Base-by-base conservation (phyloP, 2,797 vertebrate species). In the Botia almorhae region DNA sequence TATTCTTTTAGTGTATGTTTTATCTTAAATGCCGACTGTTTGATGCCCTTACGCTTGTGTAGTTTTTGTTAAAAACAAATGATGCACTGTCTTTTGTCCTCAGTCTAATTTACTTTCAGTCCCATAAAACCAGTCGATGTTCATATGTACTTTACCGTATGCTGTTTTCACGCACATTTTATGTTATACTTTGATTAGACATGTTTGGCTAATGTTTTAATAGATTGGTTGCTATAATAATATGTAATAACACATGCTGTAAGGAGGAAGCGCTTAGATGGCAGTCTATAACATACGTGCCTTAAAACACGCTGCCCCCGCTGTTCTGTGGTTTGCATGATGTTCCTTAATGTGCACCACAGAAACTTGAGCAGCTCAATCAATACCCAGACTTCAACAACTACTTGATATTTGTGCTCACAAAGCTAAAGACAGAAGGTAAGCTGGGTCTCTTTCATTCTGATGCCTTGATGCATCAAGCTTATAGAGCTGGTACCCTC, bases 341-440 rank as follows among this genome's bases (percentile, higher is more conserved):
- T 12, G 56, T 83, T 95, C 95, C 96, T 97, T 94, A 95, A 95
- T 93, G 83, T 86, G 89, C 74, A 77, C 82, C 93, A 92, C 90
- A 96, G 97, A 97, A 98, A 97, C 94, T 99, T 74, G 97, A 99
- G 90, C 97, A 99, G 92, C 94, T 99, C 78, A 99, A 98, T 93
- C 97, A 99, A 87, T 99, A 95, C 88, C 96, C 97, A 80, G 98
- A 99, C 94, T 99, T 99, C 86, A 99, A 99, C 94, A 99, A 97
- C 94, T 99, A 99, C 87, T 88, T 99, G 91, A 99, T 99, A 92
- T 99, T 99, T 90, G 96, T 99, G 86, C 93, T 99, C 84, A 98
- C 97, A 0, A 99, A 99, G 89, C 90, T 99, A 85, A 99, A 98
- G 91, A 97, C 97, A 58, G 98, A 98, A 97, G 98, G 98, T 99